A percentile compares a stretch with the other conserved stretches of the same genome.
These are phyloP conservation scores for Colinus virginianus DNA, from an alignment of 2,113 vertebrate genomes.

Conservation along the genomic window DNA sequence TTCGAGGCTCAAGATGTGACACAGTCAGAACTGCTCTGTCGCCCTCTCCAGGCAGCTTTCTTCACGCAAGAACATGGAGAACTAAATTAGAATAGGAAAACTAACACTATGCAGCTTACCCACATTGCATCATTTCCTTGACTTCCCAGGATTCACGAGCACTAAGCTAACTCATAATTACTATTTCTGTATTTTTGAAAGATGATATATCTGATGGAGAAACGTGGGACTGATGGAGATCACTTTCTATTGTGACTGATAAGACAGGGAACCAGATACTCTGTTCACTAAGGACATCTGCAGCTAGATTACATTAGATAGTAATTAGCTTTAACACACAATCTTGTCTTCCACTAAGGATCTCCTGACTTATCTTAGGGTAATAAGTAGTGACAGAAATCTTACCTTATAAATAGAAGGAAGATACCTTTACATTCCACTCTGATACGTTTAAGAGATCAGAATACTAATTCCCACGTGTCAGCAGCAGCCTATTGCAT, in stretches of 20 bases:
- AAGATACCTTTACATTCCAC: slow-evolving; percentile 60
- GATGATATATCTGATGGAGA: neutral
- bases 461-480: slow-evolving; percentile 69
- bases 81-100: neutral
- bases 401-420: slow-evolving; percentile 72
- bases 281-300: neutral
- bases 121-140: neutral
- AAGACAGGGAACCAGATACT: neutral
- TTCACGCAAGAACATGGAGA: neutral
- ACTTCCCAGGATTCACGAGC: neutral
- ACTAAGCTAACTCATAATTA: neutral
- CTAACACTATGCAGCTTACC: neutral
- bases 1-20: neutral
- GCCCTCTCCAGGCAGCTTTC: neutral
- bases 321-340: slow-evolving; percentile 65
- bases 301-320: slow-evolving; percentile 31
- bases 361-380: slow-evolving; percentile 64
- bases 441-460: slow-evolving; percentile 76
- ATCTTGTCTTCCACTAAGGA: slow-evolving; percentile 63
- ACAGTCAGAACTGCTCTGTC: neutral
- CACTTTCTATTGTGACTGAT: neutral
- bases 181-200: neutral
- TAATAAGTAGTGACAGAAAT: slow-evolving; percentile 71
- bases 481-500: slow-evolving; percentile 58
- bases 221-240: neutral